Evolutionary conservation across 1,140 invertebrate genomes (phyloP).

Genomic region (Coenobita brevimanus): DNA sequence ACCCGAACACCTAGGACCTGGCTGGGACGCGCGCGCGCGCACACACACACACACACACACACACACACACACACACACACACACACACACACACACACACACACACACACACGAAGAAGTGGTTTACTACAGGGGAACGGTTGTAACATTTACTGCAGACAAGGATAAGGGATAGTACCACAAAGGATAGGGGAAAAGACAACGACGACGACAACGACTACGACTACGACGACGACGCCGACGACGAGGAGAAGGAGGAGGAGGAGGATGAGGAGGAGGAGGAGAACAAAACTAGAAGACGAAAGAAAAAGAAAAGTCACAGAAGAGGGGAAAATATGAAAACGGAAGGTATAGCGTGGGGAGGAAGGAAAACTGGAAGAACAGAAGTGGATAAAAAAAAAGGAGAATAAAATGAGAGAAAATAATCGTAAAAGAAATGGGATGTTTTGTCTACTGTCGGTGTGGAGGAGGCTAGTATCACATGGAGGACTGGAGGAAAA

Average conservation of each 20-base stretch:
- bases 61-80: constrained; percentile 13
- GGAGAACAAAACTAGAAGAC: too few species aligned
- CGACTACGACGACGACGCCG: too few species aligned
- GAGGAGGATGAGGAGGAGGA: too few species aligned
- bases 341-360: neutral
- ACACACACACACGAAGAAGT: too few species aligned
- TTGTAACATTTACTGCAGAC: neutral
- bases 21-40: neutral
- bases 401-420: too few species aligned
- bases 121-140: neutral
- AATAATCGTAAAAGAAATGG: too few species aligned
- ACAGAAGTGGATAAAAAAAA: neutral
- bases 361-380: neutral
- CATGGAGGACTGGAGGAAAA: neutral
- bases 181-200: neutral
- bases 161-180: neutral
- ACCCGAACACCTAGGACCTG: too few species aligned
- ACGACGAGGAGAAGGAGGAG: too few species aligned
- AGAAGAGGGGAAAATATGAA: neutral
- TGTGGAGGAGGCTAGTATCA: neutral
- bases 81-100: constrained; percentile 23
- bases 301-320: neutral
- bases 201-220: neutral
- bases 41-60: neutral
- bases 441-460: neutral